Evolutionary conservation across 2,888 invertebrate species (phyloP).

Genomic region (Cordylochernes scorpioides): DNA sequence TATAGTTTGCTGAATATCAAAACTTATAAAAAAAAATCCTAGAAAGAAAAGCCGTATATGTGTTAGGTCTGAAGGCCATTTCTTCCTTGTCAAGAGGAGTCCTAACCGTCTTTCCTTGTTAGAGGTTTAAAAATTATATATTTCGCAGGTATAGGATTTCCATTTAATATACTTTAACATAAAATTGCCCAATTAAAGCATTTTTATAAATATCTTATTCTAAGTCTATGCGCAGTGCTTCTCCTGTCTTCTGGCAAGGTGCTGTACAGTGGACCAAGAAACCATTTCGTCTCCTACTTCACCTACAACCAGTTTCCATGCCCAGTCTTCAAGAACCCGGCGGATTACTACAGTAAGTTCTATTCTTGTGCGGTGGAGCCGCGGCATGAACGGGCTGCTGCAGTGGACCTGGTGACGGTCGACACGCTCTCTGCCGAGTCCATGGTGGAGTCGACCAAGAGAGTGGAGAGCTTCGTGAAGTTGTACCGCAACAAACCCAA

Average conservation of each 20-base stretch:
- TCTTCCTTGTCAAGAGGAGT: no score
- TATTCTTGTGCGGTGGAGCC: constrained; percentile 1
- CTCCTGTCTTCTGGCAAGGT: constrained; percentile 66
- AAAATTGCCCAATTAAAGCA: no score
- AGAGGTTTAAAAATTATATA: no score
- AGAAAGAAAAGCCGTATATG: no score
- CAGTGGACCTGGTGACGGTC: constrained; percentile 73
- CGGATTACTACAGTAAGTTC: constrained; percentile 55
- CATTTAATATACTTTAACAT: no score
- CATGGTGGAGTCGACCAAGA: constrained; percentile 71
- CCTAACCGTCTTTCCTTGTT: no score
- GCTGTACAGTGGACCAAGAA: constrained; percentile 63
- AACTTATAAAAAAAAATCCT: no score
- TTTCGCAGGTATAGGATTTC: no score
- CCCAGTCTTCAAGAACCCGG: constrained; percentile 83
- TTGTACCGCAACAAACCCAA: constrained; percentile 37
- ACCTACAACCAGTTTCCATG: constrained; percentile 71
- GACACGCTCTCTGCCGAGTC: constrained; percentile 81
- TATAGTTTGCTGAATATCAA: no score
- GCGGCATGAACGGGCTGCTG: constrained; percentile 15
- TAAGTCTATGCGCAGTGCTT: no score
- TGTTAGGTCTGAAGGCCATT: no score
- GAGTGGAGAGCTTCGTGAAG: constrained; percentile 65
- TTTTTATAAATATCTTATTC: no score
- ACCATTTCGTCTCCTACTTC: constrained; percentile 77